Conservation (phyloP, 30 jellyfish, hydroid and myxozoan genomes). For the Hydractinia symbiolongicarpus region DNA sequence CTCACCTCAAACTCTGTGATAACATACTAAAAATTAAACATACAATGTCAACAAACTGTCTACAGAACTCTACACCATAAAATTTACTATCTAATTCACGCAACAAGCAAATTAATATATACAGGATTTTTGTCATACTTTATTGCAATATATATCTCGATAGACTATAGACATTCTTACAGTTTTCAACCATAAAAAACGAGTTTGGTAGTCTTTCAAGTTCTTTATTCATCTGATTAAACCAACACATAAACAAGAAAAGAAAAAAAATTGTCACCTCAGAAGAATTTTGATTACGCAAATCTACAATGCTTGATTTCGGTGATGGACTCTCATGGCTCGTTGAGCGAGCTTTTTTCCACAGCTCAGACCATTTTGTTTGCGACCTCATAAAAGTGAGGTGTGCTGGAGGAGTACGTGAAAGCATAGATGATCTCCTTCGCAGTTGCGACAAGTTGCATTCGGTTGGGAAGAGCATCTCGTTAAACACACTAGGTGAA, state of each 20-base stretch:
- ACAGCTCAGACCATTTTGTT: slow-evolving; percentile 27
- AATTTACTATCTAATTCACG: too few species aligned
- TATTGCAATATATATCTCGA: too few species aligned
- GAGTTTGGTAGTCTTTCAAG: neutral
- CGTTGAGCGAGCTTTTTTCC: slow-evolving; percentile 21
- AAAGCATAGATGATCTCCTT: slow-evolving; percentile 6
- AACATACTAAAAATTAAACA: slow-evolving; percentile 34
- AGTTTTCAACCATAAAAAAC: too few species aligned
- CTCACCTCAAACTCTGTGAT: slow-evolving; percentile 79
- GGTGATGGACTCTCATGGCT: neutral
- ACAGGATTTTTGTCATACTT: too few species aligned
- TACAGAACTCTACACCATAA: too few species aligned
- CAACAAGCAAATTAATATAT: too few species aligned
- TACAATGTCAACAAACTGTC: too few species aligned
- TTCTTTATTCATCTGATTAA: neutral
- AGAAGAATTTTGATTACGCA: neutral
- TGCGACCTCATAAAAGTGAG: slow-evolving; percentile 17
- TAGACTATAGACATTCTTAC: too few species aligned
- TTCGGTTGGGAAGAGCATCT: slow-evolving; percentile 37
- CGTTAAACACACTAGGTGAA: slow-evolving; percentile 60
- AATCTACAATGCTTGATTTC: neutral
- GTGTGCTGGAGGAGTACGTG: slow-evolving; percentile 21
- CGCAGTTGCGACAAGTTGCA: neutral
- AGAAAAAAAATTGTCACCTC: neutral
- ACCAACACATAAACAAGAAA: neutral